Evolutionary conservation across 2,888 invertebrate genomes (phyloP), one percentile per base, ranked within the genome.

Genomic region (Anoncus sp.): DNA sequence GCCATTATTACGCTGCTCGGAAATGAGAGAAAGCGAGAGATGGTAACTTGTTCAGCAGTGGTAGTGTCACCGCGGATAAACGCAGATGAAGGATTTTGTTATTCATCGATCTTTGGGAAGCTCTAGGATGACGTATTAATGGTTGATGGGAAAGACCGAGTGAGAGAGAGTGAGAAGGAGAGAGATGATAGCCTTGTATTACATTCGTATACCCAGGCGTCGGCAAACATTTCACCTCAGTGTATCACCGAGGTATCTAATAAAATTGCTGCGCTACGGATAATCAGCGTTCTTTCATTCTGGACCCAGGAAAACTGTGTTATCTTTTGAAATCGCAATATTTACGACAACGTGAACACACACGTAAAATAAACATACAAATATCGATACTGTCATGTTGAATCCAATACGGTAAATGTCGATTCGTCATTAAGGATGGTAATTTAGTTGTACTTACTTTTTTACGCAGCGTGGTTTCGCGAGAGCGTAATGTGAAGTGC

Each of bases 61-160:
- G 38, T 40, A 40, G 62, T 57, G 27, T 57, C 55, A 43, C 18
- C 14, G 18, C 18, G 40, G 3, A 67, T 47, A 55, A 27, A 40
- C 10, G 10, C 24, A 10, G 53, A 45, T 18, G 27, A 47, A 27
- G 45, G 53, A 71, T 65, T 55, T 67, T 53, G 31, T n/a, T 43
- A 35, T 62, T n/a, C n/a, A 24, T 57, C 66, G 60, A 72, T 67
- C 38, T 60, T 45, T 51, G 27, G 24, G 45, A 76, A 14, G 27
- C 53, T 45, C 31, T 62, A 60, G 20, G 16, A 24, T 40, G 38
- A 60, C n/a, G 0, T n/a, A n/a, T n/a, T n/a, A n/a, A n/a, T n/a
- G 20, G 40, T 43, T 31, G 55, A 16, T 10, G 43, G 12, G 31
- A 20, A 59, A 51, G 7, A 40, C 12, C 12, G 55, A 45, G 43